phyloP scores from a whole-genome alignment of 2,113 vertebrate species.

The Etia nguti region DNA sequence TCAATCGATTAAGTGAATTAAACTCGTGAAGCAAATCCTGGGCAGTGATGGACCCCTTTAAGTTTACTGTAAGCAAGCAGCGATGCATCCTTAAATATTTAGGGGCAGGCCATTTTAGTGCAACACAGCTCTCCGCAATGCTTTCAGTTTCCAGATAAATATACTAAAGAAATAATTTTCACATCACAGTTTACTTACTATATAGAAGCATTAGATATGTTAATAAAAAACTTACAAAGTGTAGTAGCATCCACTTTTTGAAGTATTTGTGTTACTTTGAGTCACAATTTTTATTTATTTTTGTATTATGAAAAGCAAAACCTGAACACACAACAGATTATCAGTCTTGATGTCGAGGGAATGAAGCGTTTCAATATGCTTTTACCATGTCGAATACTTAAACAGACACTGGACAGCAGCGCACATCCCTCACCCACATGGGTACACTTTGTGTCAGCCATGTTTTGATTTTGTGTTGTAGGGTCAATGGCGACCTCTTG shows the following conservation, averaged over 20 bases:
- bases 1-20: conserved; percentile 57
- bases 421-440: conserved; percentile 23
- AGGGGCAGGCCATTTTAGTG: neutral
- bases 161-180: neutral
- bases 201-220: neutral
- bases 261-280: neutral
- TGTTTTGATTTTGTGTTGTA: conserved; percentile 54
- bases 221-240: accelerated
- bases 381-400: neutral
- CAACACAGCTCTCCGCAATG: neutral
- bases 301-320: neutral
- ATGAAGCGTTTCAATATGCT: neutral
- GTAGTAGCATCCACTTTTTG: neutral
- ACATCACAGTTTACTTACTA: neutral
- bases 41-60: conserved; percentile 31
- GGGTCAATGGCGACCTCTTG: conserved; percentile 70
- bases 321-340: neutral
- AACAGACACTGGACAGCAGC: neutral
- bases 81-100: neutral
- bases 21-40: conserved; percentile 41
- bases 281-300: neutral
- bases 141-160: neutral
- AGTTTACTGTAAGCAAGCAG: conserved; percentile 7
- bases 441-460: conserved; percentile 37
- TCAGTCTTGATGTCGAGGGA: neutral